These are phyloP conservation scores for Xyrichtys novacula DNA, from an alignment of 2,797 vertebrate species.

Conservation along the genomic window DNA sequence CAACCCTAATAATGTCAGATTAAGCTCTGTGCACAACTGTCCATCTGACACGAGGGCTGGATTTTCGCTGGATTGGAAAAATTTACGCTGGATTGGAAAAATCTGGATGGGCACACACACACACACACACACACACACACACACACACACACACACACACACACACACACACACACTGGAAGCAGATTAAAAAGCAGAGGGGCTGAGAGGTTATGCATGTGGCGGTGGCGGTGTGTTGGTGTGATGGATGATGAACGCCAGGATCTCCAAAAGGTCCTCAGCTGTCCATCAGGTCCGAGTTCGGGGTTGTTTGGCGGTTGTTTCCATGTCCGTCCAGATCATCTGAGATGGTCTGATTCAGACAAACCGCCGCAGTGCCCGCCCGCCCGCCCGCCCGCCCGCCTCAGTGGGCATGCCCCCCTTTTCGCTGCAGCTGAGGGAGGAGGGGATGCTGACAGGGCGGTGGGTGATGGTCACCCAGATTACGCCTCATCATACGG, in stretches of 20 bases:
- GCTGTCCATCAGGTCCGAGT: too few species aligned
- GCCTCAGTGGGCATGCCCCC: constrained; percentile 71
- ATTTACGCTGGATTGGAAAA: constrained; percentile 84
- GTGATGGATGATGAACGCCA: background rate
- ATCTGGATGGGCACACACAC: constrained; percentile 78
- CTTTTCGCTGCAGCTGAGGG: constrained; percentile 53
- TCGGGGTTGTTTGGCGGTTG: too few species aligned
- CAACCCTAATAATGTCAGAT: constrained; percentile 77
- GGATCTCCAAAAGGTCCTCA: background rate
- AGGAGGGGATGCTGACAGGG: constrained; percentile 12
- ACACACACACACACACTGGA: constrained; percentile 34
- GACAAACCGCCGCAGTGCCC: constrained; percentile 72
- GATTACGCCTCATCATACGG: constrained; percentile 74
- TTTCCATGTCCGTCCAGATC: too few species aligned
- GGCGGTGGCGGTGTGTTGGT: constrained; percentile 3
- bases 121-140: constrained; percentile 35
- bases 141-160: constrained; percentile 43
- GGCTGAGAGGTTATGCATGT: constrained; percentile 40
- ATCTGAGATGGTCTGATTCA: too few species aligned
- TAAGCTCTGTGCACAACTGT: constrained; percentile 81
- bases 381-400: constrained; percentile 69
- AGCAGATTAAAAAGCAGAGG: constrained; percentile 74
- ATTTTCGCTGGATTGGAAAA: constrained; percentile 84
- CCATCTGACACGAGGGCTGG: constrained; percentile 81
- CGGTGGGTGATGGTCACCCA: constrained; percentile 71